A percentile compares a stretch with the other conserved stretches of the same genome.
These are phyloP conservation scores for Cryptoblepharus egeriae DNA, from an alignment of 2,797 vertebrate genomes.

Conservation along the genomic window DNA sequence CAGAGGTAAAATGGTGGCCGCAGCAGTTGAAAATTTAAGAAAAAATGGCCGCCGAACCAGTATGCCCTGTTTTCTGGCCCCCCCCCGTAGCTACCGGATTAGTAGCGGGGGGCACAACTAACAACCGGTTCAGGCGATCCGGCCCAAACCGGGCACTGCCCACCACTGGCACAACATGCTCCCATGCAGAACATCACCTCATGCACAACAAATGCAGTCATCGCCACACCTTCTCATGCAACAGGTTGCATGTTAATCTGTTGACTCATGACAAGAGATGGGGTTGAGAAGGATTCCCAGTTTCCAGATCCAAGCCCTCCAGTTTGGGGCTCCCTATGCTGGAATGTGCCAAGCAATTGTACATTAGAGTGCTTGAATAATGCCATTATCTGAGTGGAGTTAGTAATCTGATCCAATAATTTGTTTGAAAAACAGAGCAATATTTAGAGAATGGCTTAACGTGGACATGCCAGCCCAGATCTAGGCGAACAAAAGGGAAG, in stretches of 20 bases:
- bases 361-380: constrained; percentile 34
- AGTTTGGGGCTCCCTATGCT: background rate
- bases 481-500: constrained; percentile 38
- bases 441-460: constrained; percentile 18
- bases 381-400: constrained; percentile 6
- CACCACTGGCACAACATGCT: too few relatives aligned
- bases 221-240: background rate
- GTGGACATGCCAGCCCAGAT: constrained; percentile 48
- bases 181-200: too few relatives aligned
- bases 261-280: background rate
- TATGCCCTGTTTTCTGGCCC: too few relatives aligned
- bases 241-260: background rate
- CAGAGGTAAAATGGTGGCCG: too few relatives aligned
- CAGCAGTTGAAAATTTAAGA: too few relatives aligned
- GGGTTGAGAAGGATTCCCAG: background rate
- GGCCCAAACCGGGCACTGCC: too few relatives aligned
- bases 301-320: background rate
- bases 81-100: too few relatives aligned
- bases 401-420: constrained; percentile 62
- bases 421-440: constrained; percentile 52
- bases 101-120: too few relatives aligned
- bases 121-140: too few relatives aligned
- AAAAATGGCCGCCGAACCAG: too few relatives aligned
- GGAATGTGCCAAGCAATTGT: background rate
- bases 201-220: background rate